Percentiles rank a stretch among this genome's conserved stretches.
phyloP scores from a whole-genome alignment of 2,888 invertebrate species.

The Venusia cambrica region DNA sequence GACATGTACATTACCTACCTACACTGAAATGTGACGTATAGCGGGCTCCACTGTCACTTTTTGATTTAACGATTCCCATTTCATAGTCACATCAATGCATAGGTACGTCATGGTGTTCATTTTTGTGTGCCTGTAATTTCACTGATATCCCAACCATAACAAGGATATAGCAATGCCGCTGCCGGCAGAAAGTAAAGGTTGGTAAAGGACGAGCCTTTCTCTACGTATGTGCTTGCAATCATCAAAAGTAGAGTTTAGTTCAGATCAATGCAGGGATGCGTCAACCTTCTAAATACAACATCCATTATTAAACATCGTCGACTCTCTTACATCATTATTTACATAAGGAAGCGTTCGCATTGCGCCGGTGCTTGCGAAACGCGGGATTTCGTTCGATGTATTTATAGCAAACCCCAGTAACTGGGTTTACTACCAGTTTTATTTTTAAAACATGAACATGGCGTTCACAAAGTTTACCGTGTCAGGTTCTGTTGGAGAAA shows the following conservation, averaged over 20 bases:
- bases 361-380: conserved; percentile 52
- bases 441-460: conserved; percentile 46
- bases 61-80: too few species aligned
- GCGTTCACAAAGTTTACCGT: conserved; percentile 10
- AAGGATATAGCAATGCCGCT: too few species aligned
- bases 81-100: too few species aligned
- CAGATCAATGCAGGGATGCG: conserved; percentile 22
- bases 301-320: conserved; percentile 33
- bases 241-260: too few species aligned
- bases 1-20: conserved; percentile 32
- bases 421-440: conserved; percentile 59
- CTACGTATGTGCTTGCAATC: too few species aligned
- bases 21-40: conserved; percentile 30
- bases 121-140: too few species aligned
- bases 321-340: conserved; percentile 62
- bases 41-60: conserved; percentile 31
- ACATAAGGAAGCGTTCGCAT: conserved; percentile 58
- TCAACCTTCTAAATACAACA: conserved; percentile 34
- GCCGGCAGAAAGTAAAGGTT: too few species aligned
- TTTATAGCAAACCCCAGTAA: conserved; percentile 59
- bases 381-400: conserved; percentile 45
- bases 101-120: too few species aligned
- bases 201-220: too few species aligned
- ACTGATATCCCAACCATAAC: too few species aligned
- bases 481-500: conserved; percentile 4